phyloP scores from a whole-genome alignment of 2,888 invertebrate genomes.

The Hypercompe scribonia region DNA sequence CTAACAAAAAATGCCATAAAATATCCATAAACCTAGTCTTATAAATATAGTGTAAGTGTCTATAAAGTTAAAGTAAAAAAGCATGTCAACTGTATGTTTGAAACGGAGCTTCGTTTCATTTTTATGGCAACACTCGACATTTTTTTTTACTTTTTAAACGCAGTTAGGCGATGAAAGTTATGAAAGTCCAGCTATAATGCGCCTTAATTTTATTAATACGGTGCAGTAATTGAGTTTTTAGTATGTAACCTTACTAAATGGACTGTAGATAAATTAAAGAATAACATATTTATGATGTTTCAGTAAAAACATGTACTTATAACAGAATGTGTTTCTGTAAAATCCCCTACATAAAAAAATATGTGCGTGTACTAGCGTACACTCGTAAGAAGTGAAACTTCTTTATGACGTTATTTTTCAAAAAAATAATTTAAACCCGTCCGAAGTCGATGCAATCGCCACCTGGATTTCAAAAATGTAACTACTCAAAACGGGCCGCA shows the following conservation, averaged over 20 bases:
- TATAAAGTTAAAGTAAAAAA: slow-evolving; percentile 9
- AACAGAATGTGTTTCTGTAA: too few relatives aligned
- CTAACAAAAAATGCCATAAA: slow-evolving; percentile 3
- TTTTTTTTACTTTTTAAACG: not conserved
- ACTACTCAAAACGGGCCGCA: too few relatives aligned
- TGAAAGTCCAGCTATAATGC: not conserved
- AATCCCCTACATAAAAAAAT: too few relatives aligned
- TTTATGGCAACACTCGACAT: slow-evolving; percentile 8
- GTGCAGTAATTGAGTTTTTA: not conserved
- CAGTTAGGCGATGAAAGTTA: not conserved
- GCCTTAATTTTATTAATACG: not conserved
- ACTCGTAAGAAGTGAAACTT: too few relatives aligned
- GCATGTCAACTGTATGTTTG: slow-evolving; percentile 2
- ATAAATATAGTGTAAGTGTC: not conserved
- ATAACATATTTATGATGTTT: too few relatives aligned
- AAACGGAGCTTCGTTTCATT: not conserved
- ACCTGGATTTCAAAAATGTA: too few relatives aligned
- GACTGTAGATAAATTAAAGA: not conserved
- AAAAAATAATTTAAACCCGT: too few relatives aligned
- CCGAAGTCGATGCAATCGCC: too few relatives aligned
- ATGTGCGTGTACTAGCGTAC: too few relatives aligned
- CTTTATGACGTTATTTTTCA: too few relatives aligned
- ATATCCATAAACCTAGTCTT: not conserved
- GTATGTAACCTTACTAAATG: not conserved
- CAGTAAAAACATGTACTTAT: too few relatives aligned